Evolutionary conservation across 2,797 vertebrate species (phyloP).

Genomic region (Clangula hyemalis): DNA sequence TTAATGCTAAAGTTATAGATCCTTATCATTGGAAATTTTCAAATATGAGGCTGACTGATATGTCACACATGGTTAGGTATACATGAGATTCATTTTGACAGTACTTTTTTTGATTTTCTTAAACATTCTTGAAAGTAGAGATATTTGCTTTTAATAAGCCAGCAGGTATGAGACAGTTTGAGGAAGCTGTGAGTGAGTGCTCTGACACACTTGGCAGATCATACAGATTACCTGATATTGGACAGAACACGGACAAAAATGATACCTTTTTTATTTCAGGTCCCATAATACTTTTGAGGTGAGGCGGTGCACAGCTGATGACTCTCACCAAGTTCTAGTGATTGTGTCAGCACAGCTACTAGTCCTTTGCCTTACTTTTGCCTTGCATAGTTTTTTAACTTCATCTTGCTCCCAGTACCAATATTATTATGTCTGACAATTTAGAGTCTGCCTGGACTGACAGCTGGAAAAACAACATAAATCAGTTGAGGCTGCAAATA

Average conservation of each 20-base stretch:
- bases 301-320: no score
- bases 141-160: not conserved
- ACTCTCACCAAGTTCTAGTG: not conserved
- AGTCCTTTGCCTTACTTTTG: not conserved
- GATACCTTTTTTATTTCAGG: no score
- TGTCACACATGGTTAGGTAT: not conserved
- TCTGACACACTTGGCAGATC: not conserved
- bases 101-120: not conserved
- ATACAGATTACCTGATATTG: not conserved
- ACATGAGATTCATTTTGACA: not conserved
- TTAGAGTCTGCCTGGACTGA: not conserved
- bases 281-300: not conserved
- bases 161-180: not conserved
- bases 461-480: not conserved
- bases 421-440: accelerated
- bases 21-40: not conserved
- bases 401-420: not conserved
- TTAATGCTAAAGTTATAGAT: not conserved
- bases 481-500: not conserved
- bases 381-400: not conserved
- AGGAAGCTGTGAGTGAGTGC: not conserved
- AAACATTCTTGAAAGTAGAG: not conserved
- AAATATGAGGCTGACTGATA: not conserved
- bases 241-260: not conserved
- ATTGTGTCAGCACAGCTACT: not conserved